Conservation (phyloP, 2,797 vertebrate genomes). For the Hippopotamyrus pictus region DNA sequence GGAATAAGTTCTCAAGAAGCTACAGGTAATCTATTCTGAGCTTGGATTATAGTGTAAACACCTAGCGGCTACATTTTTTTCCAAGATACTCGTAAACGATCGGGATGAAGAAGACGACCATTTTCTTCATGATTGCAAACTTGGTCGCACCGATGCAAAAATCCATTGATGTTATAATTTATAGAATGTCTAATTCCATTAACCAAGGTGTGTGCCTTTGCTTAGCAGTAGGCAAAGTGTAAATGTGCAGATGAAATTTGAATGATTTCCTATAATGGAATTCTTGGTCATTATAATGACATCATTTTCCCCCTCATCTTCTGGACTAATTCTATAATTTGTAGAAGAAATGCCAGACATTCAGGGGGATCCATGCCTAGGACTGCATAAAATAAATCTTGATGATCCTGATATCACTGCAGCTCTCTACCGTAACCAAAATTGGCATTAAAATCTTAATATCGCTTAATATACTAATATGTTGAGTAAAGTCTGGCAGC, state of each 20-base stretch:
- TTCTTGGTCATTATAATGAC: not conserved
- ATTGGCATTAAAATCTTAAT: not conserved
- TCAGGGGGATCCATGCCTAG: not conserved
- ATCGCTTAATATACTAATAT: not conserved
- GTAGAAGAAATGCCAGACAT: not conserved
- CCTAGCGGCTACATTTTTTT: not conserved
- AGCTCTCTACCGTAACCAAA: not conserved
- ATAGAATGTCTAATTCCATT: not conserved
- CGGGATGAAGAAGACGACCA: slow-evolving; percentile 15
- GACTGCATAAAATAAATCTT: not conserved
- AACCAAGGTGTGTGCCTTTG: not conserved
- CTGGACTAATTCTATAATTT: not conserved
- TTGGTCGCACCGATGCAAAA: slow-evolving; percentile 43
- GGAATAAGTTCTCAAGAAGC: slow-evolving; percentile 97
- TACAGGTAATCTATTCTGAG: slow-evolving; percentile 77
- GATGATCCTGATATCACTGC: not conserved
- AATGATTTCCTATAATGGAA: not conserved
- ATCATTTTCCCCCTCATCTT: not conserved
- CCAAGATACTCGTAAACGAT: slow-evolving; percentile 14
- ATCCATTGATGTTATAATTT: slow-evolving; percentile 30
- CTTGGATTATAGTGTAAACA: not conserved
- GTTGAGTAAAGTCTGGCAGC: slow-evolving; percentile 4
- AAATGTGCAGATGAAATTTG: not conserved
- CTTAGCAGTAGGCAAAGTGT: not conserved
- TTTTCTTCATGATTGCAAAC: slow-evolving; percentile 28